These are phyloP conservation scores for Helleia helle DNA, from an alignment of 2,888 invertebrate genomes.

Conservation along the genomic window DNA sequence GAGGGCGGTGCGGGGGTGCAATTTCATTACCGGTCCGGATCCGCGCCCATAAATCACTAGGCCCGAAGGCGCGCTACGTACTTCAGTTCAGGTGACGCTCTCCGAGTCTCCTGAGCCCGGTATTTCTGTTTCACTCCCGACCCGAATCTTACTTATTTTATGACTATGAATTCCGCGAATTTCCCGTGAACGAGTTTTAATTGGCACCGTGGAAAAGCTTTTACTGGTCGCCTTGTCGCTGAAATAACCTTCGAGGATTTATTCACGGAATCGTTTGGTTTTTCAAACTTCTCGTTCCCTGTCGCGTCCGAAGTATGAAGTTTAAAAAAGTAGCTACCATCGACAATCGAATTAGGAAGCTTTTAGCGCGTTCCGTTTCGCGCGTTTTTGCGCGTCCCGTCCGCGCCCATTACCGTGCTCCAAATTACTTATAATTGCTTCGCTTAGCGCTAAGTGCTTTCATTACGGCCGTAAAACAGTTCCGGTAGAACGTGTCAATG, in stretches of 20 bases:
- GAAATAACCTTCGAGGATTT: constrained; percentile 28
- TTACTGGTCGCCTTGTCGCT: constrained; percentile 37
- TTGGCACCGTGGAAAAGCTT: constrained; percentile 46
- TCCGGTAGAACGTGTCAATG: constrained; percentile 45
- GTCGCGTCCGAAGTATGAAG: constrained; percentile 32
- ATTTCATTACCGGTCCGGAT: constrained; percentile 75
- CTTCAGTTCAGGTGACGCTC: constrained; percentile 75
- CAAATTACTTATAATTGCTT: constrained; percentile 74
- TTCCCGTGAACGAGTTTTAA: constrained; percentile 52
- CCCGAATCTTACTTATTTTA: constrained; percentile 63
- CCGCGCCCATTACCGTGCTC: constrained; percentile 66
- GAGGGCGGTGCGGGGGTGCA: constrained; percentile 63
- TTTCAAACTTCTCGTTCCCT: constrained; percentile 21
- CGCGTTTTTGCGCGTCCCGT: constrained; percentile 71
- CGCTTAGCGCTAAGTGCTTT: constrained; percentile 73
- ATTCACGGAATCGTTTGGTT: constrained; percentile 18
- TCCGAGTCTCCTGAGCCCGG: constrained; percentile 58
- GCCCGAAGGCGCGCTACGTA: constrained; percentile 66
- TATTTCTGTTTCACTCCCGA: constrained; percentile 58
- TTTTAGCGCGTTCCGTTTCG: constrained; percentile 68
- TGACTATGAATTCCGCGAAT: constrained; percentile 58
- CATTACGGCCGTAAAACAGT: constrained; percentile 59
- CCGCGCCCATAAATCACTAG: constrained; percentile 72
- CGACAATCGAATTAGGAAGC: constrained; percentile 70
- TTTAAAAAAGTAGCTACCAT: constrained; percentile 50